Base-by-base conservation (phyloP, 2,888 invertebrate species). In the Drosophila lacicola region DNA sequence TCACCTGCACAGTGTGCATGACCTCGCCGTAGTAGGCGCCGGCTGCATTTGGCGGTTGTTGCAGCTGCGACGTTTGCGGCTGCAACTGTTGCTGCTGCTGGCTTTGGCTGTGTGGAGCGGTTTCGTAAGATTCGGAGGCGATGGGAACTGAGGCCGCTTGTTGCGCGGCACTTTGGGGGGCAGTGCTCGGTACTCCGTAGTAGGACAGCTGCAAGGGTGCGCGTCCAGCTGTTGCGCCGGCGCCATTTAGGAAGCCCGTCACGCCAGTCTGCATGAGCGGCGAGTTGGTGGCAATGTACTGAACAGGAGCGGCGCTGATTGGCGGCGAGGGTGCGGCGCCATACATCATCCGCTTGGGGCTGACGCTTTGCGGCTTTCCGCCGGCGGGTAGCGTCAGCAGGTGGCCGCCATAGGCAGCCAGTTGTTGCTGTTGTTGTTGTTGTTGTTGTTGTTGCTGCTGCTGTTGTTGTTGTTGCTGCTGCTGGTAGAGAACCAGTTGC, bases 1-100 rank as follows among this genome's bases (percentile, higher is more conserved):
- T 73, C 78, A 91, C 92, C 91, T 92, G 92, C 80, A 91, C 85
- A 63, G 89, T 89, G 82, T 92, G 92, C 82, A 92, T 88, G 61
- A 91, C 90, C 77, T 92, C 92, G 74, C 91, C 91, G 67, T 91
- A 92, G 73, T 91, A 92, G 64, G 88, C 78, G 58, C 83, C 86
- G 45, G 88, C 72, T 58, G 89, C 66, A 45, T 70, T 61, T 45
- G 71, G 71, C 55, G 65, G 82, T 21, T 71, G 81, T 51, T 78
- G 83, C 53, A 83, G 74, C 68, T 89, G 87, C 29, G 78, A 67
- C 33, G 66, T 50, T 71, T 77, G 74, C 45, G 54, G 80, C 50
- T 84, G 78, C 72, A 88, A 78, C 42, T 25, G 17, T 39, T 39
- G 77, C 14, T 68, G 71, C 57, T 81, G 86, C 51, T 89, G 90